Conservation (phyloP, 2,888 invertebrate genomes). For the Rhogogaster chlorosoma region DNA sequence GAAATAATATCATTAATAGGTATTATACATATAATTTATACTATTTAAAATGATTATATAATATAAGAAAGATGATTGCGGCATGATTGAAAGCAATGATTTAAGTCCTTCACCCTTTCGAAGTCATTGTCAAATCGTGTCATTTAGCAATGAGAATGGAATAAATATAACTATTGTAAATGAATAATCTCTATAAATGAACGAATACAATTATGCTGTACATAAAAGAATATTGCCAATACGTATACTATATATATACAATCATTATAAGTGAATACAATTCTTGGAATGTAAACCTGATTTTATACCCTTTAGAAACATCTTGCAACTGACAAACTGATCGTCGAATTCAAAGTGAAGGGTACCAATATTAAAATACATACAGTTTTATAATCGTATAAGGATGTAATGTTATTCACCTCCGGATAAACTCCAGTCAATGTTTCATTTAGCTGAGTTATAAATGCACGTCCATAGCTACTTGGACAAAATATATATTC, state of each 20-base stretch:
- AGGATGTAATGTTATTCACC: background rate
- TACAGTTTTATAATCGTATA: background rate
- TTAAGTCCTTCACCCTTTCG: background rate
- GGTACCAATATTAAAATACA: background rate
- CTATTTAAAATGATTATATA: slow-evolving; percentile 10
- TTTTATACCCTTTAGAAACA: background rate
- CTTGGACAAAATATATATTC: background rate
- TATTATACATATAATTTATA: slow-evolving; percentile 40
- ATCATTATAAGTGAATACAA: background rate
- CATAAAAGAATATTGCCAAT: slow-evolving; percentile 7
- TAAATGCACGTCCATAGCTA: background rate
- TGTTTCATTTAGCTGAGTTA: background rate
- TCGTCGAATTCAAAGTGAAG: background rate
- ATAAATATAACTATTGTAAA: slow-evolving; percentile 15
- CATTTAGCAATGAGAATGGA: slow-evolving; percentile 10
- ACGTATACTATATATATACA: background rate
- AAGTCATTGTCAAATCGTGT: background rate
- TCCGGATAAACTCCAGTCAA: background rate
- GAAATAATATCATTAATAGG: slow-evolving; percentile 18
- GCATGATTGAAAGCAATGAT: background rate
- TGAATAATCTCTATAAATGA: background rate
- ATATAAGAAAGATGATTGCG: slow-evolving; percentile 11
- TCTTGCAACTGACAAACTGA: background rate
- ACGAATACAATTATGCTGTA: slow-evolving; percentile 31
- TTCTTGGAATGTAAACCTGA: background rate